A percentile compares a stretch with the other conserved stretches of the same genome.
Evolutionary conservation across 2,113 vertebrate species (phyloP).

Genomic region (Albula glossodonta): DNA sequence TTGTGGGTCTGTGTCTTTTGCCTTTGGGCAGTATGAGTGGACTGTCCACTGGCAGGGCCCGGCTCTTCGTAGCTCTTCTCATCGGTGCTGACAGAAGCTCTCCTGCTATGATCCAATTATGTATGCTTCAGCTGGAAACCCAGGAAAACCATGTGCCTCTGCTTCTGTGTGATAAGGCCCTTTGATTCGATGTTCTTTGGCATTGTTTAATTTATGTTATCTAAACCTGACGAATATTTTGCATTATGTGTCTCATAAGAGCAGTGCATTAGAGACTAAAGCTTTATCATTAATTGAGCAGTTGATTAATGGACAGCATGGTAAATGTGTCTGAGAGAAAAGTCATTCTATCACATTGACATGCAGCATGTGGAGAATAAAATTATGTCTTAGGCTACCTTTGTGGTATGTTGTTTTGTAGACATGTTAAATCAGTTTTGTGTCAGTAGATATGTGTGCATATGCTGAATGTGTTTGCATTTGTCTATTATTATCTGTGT

Average conservation of each 20-base stretch:
- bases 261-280: background rate
- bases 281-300: background rate
- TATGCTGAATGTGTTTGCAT: conserved; percentile 19
- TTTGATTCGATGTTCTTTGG: background rate
- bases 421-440: background rate
- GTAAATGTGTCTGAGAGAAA: background rate
- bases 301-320: background rate
- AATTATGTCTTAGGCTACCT: no score
- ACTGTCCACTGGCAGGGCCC: no score
- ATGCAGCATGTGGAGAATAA: no score
- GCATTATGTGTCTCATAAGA: conserved; percentile 11
- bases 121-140: background rate
- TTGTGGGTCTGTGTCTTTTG: no score
- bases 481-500: conserved; percentile 1
- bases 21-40: no score
- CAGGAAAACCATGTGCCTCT: background rate
- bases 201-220: conserved; percentile 1
- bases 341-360: background rate
- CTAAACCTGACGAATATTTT: background rate
- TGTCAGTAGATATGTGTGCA: conserved; percentile 12
- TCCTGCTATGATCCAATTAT: background rate
- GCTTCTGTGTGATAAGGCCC: background rate
- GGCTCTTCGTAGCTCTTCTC: background rate
- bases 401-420: no score
- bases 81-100: background rate